phyloP scores from a whole-genome alignment of 2,113 vertebrate species.

The Mesoclemmys tuberculata region DNA sequence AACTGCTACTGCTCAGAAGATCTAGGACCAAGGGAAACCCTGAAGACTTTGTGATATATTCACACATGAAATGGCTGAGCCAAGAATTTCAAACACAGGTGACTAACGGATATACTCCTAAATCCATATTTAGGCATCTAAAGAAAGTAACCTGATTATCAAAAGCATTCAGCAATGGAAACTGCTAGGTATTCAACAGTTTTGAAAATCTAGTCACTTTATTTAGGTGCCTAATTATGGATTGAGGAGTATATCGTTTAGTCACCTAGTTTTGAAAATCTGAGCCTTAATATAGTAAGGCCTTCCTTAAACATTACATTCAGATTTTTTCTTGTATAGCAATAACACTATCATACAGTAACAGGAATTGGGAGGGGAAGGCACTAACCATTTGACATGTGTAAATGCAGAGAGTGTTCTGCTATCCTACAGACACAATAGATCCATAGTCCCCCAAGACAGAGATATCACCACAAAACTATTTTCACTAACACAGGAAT shows the following conservation, averaged over 20 bases:
- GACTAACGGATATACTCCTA: not conserved
- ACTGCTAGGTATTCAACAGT: not conserved
- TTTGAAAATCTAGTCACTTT: not conserved
- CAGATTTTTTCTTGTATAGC: not conserved
- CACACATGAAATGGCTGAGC: not conserved
- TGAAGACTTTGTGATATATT: not conserved
- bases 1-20: constrained; percentile 18
- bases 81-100: not conserved
- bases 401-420: not conserved
- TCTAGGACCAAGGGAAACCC: constrained; percentile 1
- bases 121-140: not conserved
- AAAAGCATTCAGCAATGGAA: not conserved
- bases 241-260: not conserved
- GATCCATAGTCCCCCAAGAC: not conserved
- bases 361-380: not conserved
- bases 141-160: not conserved
- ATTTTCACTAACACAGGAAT: not conserved
- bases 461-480: not conserved
- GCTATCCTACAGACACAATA: not conserved
- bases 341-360: not conserved
- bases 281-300: not conserved
- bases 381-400: not conserved
- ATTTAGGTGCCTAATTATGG: not conserved
- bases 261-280: not conserved
- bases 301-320: not conserved